phyloP scores from a whole-genome alignment of 2,113 vertebrate species.

The Gallinago paraguaiae region DNA sequence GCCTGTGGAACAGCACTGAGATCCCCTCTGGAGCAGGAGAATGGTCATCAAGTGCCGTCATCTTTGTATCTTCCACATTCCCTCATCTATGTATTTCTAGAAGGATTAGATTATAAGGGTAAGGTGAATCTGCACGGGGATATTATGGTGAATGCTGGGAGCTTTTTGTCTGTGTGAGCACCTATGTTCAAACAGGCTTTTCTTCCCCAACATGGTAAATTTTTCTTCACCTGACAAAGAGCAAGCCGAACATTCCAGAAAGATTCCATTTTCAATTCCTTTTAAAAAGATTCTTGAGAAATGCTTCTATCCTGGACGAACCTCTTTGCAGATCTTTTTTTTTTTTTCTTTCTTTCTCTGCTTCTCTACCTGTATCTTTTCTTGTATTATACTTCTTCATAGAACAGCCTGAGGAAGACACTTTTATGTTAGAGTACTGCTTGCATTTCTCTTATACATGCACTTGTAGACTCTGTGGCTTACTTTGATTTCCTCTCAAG shows the following conservation, averaged over 20 bases:
- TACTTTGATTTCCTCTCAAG: slow-evolving; percentile 56
- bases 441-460: neutral
- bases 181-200: neutral
- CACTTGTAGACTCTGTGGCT: slow-evolving; percentile 22
- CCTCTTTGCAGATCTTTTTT: neutral
- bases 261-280: neutral
- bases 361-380: neutral
- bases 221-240: neutral
- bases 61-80: neutral
- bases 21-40: neutral
- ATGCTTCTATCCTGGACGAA: neutral
- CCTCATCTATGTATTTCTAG: neutral
- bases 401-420: slow-evolving; percentile 52
- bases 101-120: neutral
- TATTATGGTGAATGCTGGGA: neutral
- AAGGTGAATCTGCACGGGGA: neutral
- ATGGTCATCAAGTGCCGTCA: neutral
- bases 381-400: slow-evolving; percentile 10
- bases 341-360: neutral
- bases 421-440: slow-evolving; percentile 26
- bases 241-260: neutral
- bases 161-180: neutral
- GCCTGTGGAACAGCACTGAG: neutral
- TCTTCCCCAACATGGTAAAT: neutral
- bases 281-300: neutral